Percentiles rank a stretch among this genome's conserved stretches.
Evolutionary conservation across 2,113 vertebrate genomes (phyloP).

Genomic region (Guaruba guarouba): DNA sequence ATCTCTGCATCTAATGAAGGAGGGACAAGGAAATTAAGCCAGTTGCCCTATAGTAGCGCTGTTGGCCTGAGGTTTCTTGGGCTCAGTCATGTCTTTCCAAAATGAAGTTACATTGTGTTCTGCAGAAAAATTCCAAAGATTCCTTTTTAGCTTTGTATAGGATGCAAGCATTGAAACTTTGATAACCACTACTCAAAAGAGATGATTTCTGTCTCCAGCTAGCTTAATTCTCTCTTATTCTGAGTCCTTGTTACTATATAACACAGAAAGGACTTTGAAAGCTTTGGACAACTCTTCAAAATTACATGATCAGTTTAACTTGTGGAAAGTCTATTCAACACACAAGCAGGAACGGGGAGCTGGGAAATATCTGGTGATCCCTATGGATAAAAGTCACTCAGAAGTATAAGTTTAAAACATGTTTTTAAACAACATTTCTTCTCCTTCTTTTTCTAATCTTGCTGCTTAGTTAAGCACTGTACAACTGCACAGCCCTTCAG

Average conservation of each 20-base stretch:
- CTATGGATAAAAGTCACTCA: rapidly evolving
- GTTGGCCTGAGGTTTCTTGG: neutral
- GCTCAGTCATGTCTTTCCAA: neutral
- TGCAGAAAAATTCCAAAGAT: neutral
- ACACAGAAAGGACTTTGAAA: neutral
- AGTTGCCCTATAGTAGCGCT: neutral
- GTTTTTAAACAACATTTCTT: neutral
- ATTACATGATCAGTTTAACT: neutral
- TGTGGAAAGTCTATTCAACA: neutral
- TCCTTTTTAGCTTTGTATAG: neutral
- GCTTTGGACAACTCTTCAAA: neutral
- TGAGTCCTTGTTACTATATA: neutral
- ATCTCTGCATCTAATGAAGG: neutral
- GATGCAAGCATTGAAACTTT: neutral
- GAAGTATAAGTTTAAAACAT: neutral
- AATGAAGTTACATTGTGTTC: neutral
- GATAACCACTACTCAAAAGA: neutral
- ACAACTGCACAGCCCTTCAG: neutral
- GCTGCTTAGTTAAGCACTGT: neutral
- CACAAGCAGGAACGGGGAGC: neutral
- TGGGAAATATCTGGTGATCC: neutral
- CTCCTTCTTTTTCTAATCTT: neutral
- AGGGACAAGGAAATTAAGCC: neutral
- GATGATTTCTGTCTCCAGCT: neutral
- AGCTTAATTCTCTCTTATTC: neutral